Base-by-base conservation (phyloP, 2,888 invertebrate species). In the Dicycla oo region DNA sequence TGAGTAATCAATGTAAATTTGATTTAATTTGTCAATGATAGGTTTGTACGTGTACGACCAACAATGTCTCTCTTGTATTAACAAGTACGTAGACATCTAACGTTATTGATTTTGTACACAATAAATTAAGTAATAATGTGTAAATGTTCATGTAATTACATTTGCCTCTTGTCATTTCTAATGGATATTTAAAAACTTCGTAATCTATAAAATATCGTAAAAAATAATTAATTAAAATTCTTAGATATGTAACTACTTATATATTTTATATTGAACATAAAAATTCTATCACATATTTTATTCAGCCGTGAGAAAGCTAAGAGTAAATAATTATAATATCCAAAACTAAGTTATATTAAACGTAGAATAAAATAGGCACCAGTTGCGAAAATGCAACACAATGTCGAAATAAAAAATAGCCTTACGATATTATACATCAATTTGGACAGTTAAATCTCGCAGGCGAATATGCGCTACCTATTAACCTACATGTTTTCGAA, bases 51-150 rank as follows among this genome's bases (percentile, higher is more conserved):
- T 68, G 43, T 57, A 68, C n/a, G n/a, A n/a, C n/a, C 11, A 53
- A 65, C 34, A 40, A 49, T 68, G 60, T 62, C 47, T 49, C 18
- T 60, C 66, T 72, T 77, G 56, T 69, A 63, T 73, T 75, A 80
- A 71, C 69, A 62, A 69, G 60, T 57, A 84, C 78, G 75, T 82
- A 73, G 53, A 69, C 75, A 78, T 75, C 67, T 79, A 68, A 68
- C 49, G 53, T 69, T 75, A 72, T 69, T 78, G 30, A 65, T 68
- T 72, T 62, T 57, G 81, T 81, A 82, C 73, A 83, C 70, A 85
- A 78, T 83, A 82, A 82, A 82, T 86, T 81, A 81, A 69, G 78
- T 63, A 83, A 82, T 79, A 78, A 84, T 63, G 62, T 71, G 62
- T 78, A 82, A 68, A 75, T 54, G 68, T 66, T 23, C 18, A 40